These are phyloP conservation scores for Strigops habroptila DNA, from an alignment of 2,113 vertebrate species.

Conservation along the genomic window DNA sequence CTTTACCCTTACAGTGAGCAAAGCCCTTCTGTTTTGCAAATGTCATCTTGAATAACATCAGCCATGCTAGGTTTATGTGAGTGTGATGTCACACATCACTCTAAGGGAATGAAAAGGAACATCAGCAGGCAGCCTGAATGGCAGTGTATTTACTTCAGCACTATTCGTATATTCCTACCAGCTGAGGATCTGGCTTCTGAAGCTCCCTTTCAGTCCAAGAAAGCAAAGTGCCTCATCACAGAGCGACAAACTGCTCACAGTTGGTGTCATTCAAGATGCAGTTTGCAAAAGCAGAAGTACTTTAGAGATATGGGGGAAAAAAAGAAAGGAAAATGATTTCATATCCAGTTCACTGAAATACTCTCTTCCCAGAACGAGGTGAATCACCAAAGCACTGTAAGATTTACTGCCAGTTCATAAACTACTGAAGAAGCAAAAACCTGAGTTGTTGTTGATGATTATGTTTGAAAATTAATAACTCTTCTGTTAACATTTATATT, in stretches of 20 bases:
- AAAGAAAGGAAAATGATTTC: neutral
- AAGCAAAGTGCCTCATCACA: slow-evolving; percentile 41
- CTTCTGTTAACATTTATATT: neutral
- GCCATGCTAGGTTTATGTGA: neutral
- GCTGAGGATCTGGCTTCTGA: slow-evolving; percentile 53
- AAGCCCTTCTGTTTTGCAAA: slow-evolving; percentile 11
- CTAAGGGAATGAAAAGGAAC: neutral
- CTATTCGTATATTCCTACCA: slow-evolving; percentile 44
- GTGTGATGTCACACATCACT: neutral
- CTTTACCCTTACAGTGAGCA: neutral
- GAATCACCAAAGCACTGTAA: neutral
- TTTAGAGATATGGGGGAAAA: neutral
- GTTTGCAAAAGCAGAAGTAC: slow-evolving; percentile 13
- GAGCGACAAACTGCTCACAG: slow-evolving; percentile 38
- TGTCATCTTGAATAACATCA: neutral
- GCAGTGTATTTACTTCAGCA: slow-evolving; percentile 16
- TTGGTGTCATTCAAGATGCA: slow-evolving; percentile 20
- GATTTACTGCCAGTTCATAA: neutral
- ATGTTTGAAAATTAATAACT: neutral
- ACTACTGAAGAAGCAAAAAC: neutral
- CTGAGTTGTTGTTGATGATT: neutral
- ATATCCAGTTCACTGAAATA: neutral
- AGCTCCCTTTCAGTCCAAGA: slow-evolving; percentile 30
- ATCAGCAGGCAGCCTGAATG: slow-evolving; percentile 40
- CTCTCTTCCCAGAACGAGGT: neutral